These are phyloP conservation scores for Cossypha heuglini DNA, from an alignment of 2,797 vertebrate species.

Conservation along the genomic window DNA sequence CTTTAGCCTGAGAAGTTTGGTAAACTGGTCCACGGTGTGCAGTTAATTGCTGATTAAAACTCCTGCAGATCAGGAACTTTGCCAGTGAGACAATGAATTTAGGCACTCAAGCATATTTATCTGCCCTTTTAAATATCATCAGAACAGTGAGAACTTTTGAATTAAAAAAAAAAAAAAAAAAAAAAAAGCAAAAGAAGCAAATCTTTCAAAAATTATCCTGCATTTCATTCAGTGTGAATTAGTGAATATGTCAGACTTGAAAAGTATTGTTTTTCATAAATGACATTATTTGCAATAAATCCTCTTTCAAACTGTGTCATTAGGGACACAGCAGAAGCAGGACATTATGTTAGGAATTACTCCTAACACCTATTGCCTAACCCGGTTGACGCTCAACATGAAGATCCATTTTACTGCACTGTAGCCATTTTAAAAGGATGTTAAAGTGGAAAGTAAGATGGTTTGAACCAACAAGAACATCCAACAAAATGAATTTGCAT, in stretches of 20 bases:
- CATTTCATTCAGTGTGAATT: neutral
- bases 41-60: neutral
- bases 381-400: neutral
- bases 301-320: neutral
- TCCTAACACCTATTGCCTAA: neutral
- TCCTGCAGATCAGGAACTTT: neutral
- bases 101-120: neutral
- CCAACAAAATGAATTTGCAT: neutral
- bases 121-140: neutral
- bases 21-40: neutral
- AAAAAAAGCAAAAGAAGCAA: neutral
- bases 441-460: neutral
- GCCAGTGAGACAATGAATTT: neutral
- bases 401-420: neutral
- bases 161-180: neutral
- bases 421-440: neutral
- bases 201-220: neutral
- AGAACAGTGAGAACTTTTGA: neutral
- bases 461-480: neutral
- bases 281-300: neutral
- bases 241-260: neutral
- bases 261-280: neutral
- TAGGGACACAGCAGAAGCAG: neutral
- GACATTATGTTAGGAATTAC: neutral
- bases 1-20: neutral